phyloP scores from a whole-genome alignment of 2,797 vertebrate species.

The Pachyuromys duprasi region DNA sequence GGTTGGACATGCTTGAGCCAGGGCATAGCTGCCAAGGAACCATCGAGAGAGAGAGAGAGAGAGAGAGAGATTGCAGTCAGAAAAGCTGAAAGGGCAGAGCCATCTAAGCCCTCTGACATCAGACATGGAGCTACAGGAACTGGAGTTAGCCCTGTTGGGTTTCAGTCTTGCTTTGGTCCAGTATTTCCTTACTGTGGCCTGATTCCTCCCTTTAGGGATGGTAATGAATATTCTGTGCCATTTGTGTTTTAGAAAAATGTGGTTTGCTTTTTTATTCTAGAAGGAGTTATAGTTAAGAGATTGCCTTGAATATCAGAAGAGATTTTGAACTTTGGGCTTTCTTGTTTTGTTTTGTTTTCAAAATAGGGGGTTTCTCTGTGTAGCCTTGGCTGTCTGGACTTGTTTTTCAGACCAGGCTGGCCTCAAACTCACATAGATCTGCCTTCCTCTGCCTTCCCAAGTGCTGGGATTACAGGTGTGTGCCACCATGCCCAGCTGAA shows the following conservation, averaged over 20 bases:
- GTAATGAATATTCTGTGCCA: background rate
- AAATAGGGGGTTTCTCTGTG: too few species aligned
- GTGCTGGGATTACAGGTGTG: too few species aligned
- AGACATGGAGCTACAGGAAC: background rate
- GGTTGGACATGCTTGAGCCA: background rate
- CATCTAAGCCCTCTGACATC: background rate
- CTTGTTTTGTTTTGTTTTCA: too few species aligned
- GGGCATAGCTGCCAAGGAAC: background rate
- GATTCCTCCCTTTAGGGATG: background rate
- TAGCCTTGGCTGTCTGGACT: too few species aligned
- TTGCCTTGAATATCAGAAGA: background rate
- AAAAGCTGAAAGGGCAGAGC: background rate
- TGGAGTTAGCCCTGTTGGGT: background rate
- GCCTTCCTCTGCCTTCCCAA: too few species aligned
- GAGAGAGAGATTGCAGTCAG: background rate
- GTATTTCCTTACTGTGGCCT: background rate
- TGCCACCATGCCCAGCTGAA: background rate
- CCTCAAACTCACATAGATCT: too few species aligned
- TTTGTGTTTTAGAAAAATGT: background rate
- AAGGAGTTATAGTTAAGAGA: background rate
- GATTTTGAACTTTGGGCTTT: background rate
- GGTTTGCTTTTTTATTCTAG: background rate
- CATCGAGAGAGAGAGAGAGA: background rate
- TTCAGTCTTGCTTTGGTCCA: background rate
- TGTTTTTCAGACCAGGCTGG: too few species aligned